phyloP scores from a whole-genome alignment of 2,888 invertebrate species.

The Creontiades dilutus region DNA sequence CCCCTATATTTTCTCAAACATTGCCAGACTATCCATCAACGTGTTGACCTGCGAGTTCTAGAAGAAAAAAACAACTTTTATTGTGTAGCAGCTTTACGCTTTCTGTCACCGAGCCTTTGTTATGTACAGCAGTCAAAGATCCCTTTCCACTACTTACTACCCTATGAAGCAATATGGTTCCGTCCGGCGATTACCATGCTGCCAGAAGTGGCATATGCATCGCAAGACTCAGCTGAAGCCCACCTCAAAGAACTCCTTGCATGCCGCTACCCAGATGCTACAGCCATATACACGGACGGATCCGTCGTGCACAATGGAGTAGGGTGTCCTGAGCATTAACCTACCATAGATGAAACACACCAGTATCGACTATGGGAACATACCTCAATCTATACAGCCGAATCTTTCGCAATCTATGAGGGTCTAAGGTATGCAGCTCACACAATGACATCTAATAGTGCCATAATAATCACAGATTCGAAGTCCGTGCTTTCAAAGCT shows the following conservation, averaged over 20 bases:
- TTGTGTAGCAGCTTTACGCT: not conserved
- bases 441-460: not conserved
- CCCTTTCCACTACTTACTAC: not conserved
- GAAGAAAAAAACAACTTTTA: not conserved
- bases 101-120: not conserved
- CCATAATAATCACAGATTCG: not conserved
- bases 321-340: not conserved
- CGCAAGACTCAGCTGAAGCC: not conserved
- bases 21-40: not conserved
- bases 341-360: not conserved
- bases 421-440: not conserved
- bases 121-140: not conserved
- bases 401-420: not conserved
- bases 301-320: not conserved
- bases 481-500: not conserved
- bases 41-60: not conserved
- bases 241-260: not conserved
- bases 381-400: not conserved
- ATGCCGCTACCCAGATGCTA: not conserved
- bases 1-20: not conserved
- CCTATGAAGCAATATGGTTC: not conserved
- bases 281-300: not conserved
- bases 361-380: not conserved
- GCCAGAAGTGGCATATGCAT: not conserved
- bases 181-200: not conserved